These are phyloP conservation scores for Oryzias woworae DNA, from an alignment of 2,113 vertebrate genomes.

Conservation along the genomic window DNA sequence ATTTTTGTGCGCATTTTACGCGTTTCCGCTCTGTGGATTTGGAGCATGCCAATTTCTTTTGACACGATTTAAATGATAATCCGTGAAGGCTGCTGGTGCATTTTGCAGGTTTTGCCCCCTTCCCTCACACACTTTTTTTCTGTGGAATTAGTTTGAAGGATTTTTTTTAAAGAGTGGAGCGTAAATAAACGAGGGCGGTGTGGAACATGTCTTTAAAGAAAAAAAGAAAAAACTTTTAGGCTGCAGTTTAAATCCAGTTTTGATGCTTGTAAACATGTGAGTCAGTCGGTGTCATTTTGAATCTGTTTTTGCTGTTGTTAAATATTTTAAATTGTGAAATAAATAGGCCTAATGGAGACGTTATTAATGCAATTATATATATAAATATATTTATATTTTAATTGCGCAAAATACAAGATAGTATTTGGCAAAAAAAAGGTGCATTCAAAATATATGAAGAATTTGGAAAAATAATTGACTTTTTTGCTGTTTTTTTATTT, in stretches of 20 bases:
- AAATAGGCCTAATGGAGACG: slow-evolving; percentile 80
- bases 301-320: slow-evolving; percentile 82
- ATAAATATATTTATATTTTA: slow-evolving; percentile 71
- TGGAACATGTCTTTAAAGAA: slow-evolving; percentile 37
- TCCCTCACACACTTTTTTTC: too few species aligned
- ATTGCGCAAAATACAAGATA: too few species aligned
- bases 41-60: slow-evolving; percentile 77
- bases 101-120: too few species aligned
- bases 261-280: slow-evolving; percentile 84
- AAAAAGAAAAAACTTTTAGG: slow-evolving; percentile 77
- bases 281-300: slow-evolving; percentile 79
- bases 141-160: slow-evolving; percentile 33
- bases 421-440: too few species aligned
- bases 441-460: too few species aligned
- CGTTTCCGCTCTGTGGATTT: slow-evolving; percentile 52
- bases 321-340: slow-evolving; percentile 91
- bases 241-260: slow-evolving; percentile 63
- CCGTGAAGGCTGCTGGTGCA: slow-evolving; percentile 42
- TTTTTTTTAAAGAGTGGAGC: slow-evolving; percentile 54
- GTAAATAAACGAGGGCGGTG: slow-evolving; percentile 32
- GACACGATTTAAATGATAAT: slow-evolving; percentile 56
- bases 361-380: slow-evolving; percentile 82
- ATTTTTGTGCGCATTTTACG: slow-evolving; percentile 41
- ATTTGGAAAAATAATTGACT: too few species aligned
- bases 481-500: too few species aligned